Evolutionary conservation across 2,888 invertebrate genomes (phyloP), one percentile per base, ranked within the genome.

Genomic region (Oligia latruncula): DNA sequence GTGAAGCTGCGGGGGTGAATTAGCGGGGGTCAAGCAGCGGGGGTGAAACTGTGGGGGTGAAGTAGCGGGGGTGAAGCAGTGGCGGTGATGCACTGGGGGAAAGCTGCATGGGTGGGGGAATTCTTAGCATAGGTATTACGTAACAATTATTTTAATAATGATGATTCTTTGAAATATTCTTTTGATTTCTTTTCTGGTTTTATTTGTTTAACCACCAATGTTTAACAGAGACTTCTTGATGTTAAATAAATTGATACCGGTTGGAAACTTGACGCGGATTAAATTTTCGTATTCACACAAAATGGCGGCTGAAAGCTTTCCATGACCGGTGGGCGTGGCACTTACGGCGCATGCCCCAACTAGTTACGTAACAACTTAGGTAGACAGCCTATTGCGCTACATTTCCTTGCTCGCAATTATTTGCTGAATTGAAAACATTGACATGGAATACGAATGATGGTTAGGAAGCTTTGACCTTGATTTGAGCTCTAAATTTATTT

Each of bases 261-360:
- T 62, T 46, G 20, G 6, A 67, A 80, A 68, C 9, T 60, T 46
- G 13, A 35, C 9, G 8, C 11, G 15, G 15, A 43, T 67, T 29
- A 29, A 17, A 60, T 29, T 43, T 77, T 40, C 58, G 3, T 17
- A 5, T 66, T 23, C 40, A 23, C 40, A 72, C 70, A 78, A 81
- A 83, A 83, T 84, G 46, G 66, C 58, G 62, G 29, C 46, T 23
- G 29, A 60, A 58, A 52, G 60, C 67, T 43, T 49, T 43, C 2
- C 15, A 72, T 58, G 43, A 4, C 9, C 29, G 8, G 8, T 65
- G 17, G 23, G 40, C 20, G 58, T n/a, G 58, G 78, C 62, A 68
- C 4, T 58, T 64, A 72, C 40, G 11, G 62, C 62, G 62, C 71
- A 71, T 78, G 49, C 6, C 6, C 35, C 35, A 55, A 62, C n/a